phyloP scores from a whole-genome alignment of 2,797 vertebrate genomes.

The Limnodromus scolopaceus region DNA sequence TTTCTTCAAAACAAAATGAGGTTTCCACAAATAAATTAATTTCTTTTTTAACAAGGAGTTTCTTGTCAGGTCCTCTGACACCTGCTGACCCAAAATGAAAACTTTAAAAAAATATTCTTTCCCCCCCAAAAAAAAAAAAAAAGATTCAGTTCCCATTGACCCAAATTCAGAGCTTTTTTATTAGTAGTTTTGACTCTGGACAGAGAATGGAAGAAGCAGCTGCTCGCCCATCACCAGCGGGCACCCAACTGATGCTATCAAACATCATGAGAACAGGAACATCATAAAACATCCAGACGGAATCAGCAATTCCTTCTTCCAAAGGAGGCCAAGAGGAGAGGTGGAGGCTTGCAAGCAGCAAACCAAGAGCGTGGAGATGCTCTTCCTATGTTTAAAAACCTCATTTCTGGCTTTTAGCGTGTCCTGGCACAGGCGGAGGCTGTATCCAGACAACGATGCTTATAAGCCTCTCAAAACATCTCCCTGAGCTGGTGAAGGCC shows the following conservation, averaged over 20 bases:
- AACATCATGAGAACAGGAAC: neutral
- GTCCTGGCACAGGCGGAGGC: neutral
- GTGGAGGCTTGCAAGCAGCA: neutral
- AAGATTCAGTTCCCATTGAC: neutral
- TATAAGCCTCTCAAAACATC: neutral
- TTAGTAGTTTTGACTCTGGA: neutral
- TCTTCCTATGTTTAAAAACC: neutral
- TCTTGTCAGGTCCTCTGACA: neutral
- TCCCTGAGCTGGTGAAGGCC: neutral
- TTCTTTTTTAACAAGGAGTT: neutral
- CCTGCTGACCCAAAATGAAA: slow-evolving; percentile 30
- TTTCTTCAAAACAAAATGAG: slow-evolving; percentile 3
- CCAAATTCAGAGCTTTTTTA: neutral
- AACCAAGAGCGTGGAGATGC: neutral
- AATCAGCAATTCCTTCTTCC: neutral
- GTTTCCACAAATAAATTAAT: neutral
- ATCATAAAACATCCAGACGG: neutral
- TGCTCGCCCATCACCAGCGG: neutral
- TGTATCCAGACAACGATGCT: fast-evolving
- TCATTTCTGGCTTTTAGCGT: neutral
- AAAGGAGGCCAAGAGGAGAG: neutral
- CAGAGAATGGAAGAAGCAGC: neutral
- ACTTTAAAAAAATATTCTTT: neutral
- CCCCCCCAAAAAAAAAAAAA: neutral
- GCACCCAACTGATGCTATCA: neutral